Evolutionary conservation across 2,888 invertebrate genomes (phyloP), one percentile per base, ranked within the genome.

Genomic region (Drosophila phalerata): DNA sequence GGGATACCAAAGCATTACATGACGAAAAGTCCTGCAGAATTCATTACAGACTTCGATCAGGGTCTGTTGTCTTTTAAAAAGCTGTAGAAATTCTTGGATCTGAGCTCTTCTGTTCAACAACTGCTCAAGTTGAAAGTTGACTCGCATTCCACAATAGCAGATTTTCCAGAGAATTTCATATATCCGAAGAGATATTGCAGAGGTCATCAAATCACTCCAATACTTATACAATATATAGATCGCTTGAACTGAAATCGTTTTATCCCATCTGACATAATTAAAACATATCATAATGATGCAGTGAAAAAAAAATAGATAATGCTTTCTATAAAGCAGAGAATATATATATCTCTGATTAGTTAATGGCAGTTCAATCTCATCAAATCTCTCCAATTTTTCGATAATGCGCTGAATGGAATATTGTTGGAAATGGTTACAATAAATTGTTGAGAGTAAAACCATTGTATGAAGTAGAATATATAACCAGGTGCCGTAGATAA

Each of bases 141-240:
- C 0, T 2, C 49, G 42, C 5, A 43, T 11, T n/a, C 43, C 64
- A 8, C 17, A 37, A 13, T 28, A 28, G 10, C 17, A 28, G 8
- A 51, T 56, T n/a, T 49, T 57, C 51, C 64, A 64, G 13, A 64
- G 57, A 6, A 56, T 48, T 15, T 10, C 25, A 22, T 22, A 57
- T 3, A 51, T 37, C 0, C 30, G 17, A 13, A 63, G 13, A 3
- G 48, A 42, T 9, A 48, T 56, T 6, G 32, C 48, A 1, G 11
- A 37, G 0, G 15, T 10, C 34, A 49, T 38, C 13, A 19, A 25
- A 13, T 30, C n/a, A 3, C 15, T 34, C n/a, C 42, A 32, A 8
- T 28, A 11, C 0, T 9, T 32, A 38, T 53, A 63, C 0, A 42
- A 5, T 22, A 34, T 13, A 2, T 11, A 17, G 11, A 52, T 0